Percentiles rank a stretch among this genome's conserved stretches.
These are phyloP conservation scores for Lagopus leucura DNA, from an alignment of 2,113 vertebrate genomes.

Conservation along the genomic window DNA sequence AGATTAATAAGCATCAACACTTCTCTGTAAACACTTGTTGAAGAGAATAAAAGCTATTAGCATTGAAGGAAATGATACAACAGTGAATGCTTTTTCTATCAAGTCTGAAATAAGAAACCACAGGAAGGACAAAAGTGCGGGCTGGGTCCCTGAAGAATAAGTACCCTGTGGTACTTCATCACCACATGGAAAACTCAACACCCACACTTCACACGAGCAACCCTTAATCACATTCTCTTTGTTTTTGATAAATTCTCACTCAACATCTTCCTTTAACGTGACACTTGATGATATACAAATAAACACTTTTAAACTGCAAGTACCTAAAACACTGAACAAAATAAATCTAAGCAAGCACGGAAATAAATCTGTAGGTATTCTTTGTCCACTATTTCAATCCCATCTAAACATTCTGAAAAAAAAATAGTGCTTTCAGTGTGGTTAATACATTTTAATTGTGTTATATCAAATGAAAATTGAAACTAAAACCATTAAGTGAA, in stretches of 20 bases:
- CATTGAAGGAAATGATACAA: conserved; percentile 60
- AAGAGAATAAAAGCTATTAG: conserved; percentile 71
- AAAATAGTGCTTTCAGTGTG: not conserved
- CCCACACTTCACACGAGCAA: not conserved
- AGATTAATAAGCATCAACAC: conserved; percentile 94
- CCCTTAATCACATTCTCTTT: not conserved
- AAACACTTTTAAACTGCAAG: not conserved
- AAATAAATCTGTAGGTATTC: not conserved
- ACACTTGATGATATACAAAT: not conserved
- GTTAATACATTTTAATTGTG: not conserved
- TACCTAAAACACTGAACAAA: not conserved
- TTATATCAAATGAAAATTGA: not conserved
- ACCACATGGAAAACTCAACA: not conserved
- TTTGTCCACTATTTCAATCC: not conserved
- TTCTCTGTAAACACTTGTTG: conserved; percentile 88
- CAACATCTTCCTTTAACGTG: not conserved
- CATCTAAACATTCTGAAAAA: not conserved
- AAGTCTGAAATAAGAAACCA: conserved; percentile 41
- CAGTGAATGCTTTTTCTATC: conserved; percentile 43
- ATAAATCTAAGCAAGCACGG: not conserved
- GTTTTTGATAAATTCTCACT: not conserved
- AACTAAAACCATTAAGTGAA: not conserved
- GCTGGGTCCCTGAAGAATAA: not conserved
- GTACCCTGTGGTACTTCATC: not conserved
- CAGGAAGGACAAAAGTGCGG: conserved; percentile 75